phyloP scores from a whole-genome alignment of 2,113 vertebrate genomes.

The Excalfactoria chinensis region DNA sequence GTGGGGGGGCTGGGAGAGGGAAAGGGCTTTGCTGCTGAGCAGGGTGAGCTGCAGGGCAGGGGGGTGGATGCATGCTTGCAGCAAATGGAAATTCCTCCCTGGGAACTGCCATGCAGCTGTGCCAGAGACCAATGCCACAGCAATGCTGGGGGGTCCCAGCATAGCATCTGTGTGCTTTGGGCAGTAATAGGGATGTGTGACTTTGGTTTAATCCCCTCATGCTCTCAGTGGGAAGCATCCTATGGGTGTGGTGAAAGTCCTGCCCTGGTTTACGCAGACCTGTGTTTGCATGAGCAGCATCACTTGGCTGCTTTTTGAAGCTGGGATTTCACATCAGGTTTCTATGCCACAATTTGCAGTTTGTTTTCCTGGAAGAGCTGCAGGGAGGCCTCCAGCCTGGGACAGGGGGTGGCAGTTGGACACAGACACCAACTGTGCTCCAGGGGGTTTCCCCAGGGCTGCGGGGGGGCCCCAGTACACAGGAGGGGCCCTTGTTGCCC shows the following conservation, averaged over 20 bases:
- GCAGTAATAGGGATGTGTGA: not conserved
- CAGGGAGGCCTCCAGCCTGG: fast-evolving
- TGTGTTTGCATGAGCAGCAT: fast-evolving
- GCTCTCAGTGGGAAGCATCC: fast-evolving
- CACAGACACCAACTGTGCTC: not conserved
- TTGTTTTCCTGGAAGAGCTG: fast-evolving
- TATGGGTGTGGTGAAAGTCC: not conserved
- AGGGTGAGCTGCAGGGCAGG: not conserved
- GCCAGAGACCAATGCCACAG: not conserved
- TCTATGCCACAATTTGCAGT: not conserved
- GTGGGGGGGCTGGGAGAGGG: not conserved
- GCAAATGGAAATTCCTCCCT: not conserved
- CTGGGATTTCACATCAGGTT: not conserved
- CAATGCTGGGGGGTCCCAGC: fast-evolving
- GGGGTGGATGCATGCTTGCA: not conserved
- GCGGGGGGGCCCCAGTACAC: fast-evolving
- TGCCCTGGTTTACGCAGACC: not conserved
- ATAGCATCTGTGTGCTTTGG: not conserved
- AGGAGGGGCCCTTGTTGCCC: not conserved
- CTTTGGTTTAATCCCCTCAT: fast-evolving
- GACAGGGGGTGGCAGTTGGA: not conserved
- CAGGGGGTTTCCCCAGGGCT: not conserved
- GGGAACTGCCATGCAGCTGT: not conserved
- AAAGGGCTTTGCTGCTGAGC: not conserved
- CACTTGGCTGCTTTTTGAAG: not conserved